These are phyloP conservation scores for Anguilla pacifica DNA, from an alignment of 2,797 vertebrate genomes.

Conservation along the genomic window DNA sequence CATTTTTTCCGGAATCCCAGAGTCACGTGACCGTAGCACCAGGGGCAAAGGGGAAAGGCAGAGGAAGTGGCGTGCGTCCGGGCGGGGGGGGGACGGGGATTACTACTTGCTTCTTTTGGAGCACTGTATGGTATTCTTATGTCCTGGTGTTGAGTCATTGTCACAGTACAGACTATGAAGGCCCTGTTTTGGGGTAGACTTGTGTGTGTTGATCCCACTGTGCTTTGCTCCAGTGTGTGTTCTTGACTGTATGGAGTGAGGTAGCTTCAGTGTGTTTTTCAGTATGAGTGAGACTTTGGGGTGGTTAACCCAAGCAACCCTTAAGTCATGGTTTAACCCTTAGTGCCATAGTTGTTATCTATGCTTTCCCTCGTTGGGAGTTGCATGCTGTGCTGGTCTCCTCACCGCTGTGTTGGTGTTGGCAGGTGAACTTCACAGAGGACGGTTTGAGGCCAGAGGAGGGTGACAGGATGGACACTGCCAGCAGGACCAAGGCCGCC, in stretches of 20 bases:
- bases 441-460: constrained; percentile 82
- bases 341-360: neutral
- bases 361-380: neutral
- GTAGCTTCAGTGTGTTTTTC: neutral
- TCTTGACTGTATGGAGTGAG: neutral
- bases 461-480: constrained; percentile 79
- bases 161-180: neutral
- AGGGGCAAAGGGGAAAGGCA: neutral
- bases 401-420: constrained; percentile 24
- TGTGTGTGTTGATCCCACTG: too few species aligned
- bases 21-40: neutral
- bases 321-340: neutral
- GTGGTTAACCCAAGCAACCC: too few species aligned
- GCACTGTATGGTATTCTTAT: neutral
- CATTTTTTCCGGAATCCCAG: neutral
- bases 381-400: neutral
- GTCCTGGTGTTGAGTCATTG: neutral
- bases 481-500: constrained; percentile 75
- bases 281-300: neutral
- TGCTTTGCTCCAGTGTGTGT: neutral
- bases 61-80: neutral
- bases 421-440: constrained; percentile 84
- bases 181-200: neutral
- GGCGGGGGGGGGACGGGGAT: neutral
- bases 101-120: neutral